phyloP scores from a whole-genome alignment of 2,113 vertebrate genomes.

The Corvus hawaiiensis region DNA sequence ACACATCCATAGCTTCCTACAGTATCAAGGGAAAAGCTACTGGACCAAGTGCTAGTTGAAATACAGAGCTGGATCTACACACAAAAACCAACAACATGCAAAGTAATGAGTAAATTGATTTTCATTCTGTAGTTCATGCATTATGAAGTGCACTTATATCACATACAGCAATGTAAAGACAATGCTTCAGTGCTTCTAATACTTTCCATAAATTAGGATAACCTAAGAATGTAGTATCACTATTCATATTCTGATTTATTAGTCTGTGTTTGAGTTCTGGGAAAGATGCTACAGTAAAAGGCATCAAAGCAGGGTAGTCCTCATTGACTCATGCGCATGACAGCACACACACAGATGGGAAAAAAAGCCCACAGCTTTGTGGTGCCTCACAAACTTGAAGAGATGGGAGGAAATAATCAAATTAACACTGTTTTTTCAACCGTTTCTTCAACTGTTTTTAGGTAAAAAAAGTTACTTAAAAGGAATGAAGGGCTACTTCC shows the following conservation, averaged over 20 bases:
- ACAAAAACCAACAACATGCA: neutral
- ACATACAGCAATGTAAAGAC: neutral
- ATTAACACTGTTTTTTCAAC: neutral
- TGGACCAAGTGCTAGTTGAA: constrained; percentile 92
- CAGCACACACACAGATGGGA: fast-evolving
- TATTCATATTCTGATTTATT: neutral
- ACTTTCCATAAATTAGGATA: neutral
- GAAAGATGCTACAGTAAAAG: neutral
- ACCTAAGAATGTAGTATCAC: neutral
- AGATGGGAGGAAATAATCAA: neutral
- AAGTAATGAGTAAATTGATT: neutral
- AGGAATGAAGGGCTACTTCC: neutral
- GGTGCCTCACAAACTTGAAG: neutral
- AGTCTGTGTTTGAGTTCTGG: neutral
- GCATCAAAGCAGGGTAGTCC: neutral
- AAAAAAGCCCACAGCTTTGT: neutral
- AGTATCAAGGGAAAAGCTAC: constrained; percentile 90
- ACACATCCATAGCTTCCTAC: constrained; percentile 96
- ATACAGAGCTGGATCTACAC: constrained; percentile 89
- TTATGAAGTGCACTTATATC: neutral
- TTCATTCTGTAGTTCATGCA: neutral
- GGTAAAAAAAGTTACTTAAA: neutral
- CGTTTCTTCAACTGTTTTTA: neutral
- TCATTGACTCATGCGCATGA: neutral
- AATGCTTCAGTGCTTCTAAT: neutral